Conservation (phyloP, 2,113 vertebrate genomes). For the Pteruthius melanotis region DNA sequence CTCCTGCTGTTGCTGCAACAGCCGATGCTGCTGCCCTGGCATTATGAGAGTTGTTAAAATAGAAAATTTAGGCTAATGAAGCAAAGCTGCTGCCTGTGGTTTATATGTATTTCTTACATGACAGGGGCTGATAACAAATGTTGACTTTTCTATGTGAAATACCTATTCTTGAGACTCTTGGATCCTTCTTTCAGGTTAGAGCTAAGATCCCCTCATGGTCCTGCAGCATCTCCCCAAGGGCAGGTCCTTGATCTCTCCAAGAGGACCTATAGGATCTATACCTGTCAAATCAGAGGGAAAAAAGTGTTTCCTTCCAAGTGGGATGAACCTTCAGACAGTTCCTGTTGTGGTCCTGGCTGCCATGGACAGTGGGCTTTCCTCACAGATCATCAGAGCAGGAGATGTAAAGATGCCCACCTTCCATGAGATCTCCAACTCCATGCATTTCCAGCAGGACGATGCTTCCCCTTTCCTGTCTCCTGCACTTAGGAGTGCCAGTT, state of each 20-base stretch:
- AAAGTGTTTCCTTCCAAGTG: background rate
- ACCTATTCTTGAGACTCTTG: background rate
- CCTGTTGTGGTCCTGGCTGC: background rate
- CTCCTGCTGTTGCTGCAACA: background rate
- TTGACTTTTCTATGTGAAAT: background rate
- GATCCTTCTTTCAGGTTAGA: background rate
- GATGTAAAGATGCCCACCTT: background rate
- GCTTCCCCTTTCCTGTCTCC: background rate
- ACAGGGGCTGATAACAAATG: background rate
- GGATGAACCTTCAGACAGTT: background rate
- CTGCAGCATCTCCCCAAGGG: background rate
- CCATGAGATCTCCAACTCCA: background rate
- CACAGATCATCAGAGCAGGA: background rate
- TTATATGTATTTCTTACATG: background rate
- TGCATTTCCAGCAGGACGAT: background rate
- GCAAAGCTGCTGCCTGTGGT: background rate
- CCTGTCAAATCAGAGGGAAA: background rate
- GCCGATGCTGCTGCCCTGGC: background rate
- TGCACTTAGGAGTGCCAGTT: background rate
- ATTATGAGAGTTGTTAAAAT: background rate
- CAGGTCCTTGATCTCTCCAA: background rate
- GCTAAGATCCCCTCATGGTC: background rate
- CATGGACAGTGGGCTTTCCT: background rate
- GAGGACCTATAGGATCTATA: background rate
- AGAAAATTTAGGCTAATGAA: background rate